Base-by-base conservation (phyloP, 2,113 vertebrate species). In the Callocephalon fimbriatum region DNA sequence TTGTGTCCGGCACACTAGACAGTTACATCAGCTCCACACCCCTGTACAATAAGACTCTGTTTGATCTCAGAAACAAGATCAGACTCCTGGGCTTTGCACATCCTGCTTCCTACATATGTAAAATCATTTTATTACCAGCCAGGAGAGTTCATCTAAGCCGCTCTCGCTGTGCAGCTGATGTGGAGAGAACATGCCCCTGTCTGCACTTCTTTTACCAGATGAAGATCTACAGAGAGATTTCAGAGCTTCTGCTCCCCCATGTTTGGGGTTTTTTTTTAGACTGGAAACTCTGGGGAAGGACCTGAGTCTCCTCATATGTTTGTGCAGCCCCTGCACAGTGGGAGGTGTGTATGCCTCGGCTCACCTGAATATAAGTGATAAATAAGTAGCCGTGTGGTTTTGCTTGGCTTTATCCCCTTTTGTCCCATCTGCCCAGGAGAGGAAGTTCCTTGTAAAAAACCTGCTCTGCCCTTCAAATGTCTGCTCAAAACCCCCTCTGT, bases 11-110 rank as follows among this genome's bases (percentile, higher is more conserved):
- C 98, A 97, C 98, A 96, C 98, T 97, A 98, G 98, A 98, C 98
- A 97, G 98, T 98, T 97, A 98, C 98, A 98, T 98, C 98, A 98
- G 97, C 98, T 98, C 97, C 98, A 98, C 98, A 97, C 97, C 98
- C 98, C 93, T 96, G 97, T 93, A 98, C 98, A 98, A 98, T 98
- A 98, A 98, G 97, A 97, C 98, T 98, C 98, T 98, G 98, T 98
- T 98, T 98, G 98, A 98, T 98, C 98, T 98, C 97, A 97, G 98
- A 98, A 98, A 98, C 97, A 97, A 98, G 98, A 98, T 98, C 98
- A 97, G 98, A 98, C 98, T 98, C 98, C 97, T 98, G 98, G 98
- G 97, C 98, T 98, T 98, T 97, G 96, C 98, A 98, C 98, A 98
- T 98, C 98, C 98, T 98, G 98, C 98, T 98, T 98, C 98, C 98